A percentile compares a stretch with the other conserved stretches of the same genome.
Conservation (phyloP, 2,797 vertebrate genomes). For the Pelodytes ibericus region DNA sequence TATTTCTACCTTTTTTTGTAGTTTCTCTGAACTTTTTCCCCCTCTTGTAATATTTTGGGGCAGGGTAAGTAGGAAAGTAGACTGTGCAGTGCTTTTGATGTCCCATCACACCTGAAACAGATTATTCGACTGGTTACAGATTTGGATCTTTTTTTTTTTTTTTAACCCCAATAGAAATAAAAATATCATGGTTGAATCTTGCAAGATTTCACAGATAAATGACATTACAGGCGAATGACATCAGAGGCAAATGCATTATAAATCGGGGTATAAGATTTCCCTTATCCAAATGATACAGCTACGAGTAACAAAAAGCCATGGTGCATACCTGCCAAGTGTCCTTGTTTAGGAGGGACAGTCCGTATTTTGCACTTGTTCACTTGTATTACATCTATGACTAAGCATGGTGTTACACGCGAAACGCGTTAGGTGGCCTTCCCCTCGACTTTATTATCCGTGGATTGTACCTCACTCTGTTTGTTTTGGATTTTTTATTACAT, state of each 20-base stretch:
- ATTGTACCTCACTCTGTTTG: too few relatives aligned
- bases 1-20: conserved; percentile 28
- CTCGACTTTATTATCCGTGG: too few relatives aligned
- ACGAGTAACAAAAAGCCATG: background rate
- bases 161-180: background rate
- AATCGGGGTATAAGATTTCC: background rate
- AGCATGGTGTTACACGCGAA: too few relatives aligned
- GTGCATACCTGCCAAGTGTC: too few relatives aligned
- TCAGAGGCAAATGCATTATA: background rate
- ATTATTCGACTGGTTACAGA: conserved; percentile 15
- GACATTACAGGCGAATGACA: background rate
- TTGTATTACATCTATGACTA: too few relatives aligned
- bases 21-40: conserved; percentile 16
- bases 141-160: conserved; percentile 12
- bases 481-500: too few relatives aligned
- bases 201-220: background rate
- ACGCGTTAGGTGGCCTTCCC: too few relatives aligned
- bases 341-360: too few relatives aligned
- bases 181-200: background rate
- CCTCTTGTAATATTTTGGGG: conserved; percentile 17
- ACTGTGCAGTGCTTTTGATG: conserved; percentile 39
- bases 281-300: background rate
- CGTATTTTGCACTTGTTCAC: too few relatives aligned
- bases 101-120: conserved; percentile 44
- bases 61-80: background rate